Evolutionary conservation across 2,888 invertebrate species (phyloP), one percentile per base, ranked within the genome.

Genomic region (Schizaphis graminum): DNA sequence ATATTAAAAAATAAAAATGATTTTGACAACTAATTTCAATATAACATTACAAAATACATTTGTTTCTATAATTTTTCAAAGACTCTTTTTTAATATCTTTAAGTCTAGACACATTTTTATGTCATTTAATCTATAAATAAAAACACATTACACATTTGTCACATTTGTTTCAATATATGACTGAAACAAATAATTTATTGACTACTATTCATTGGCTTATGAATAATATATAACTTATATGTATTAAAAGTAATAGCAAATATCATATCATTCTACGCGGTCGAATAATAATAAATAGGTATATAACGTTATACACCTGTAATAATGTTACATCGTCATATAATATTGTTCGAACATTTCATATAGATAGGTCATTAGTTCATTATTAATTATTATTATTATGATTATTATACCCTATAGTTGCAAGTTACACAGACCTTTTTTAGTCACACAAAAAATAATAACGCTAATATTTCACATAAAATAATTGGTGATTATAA

Each of bases 401-500:
- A 77, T 67, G 13, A 4, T 67, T 67, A 16, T 67, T 35, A 67
- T n/a, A 67, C 26, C 28, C 61, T 61, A 26, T 61, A 67, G 35
- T 77, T 35, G 21, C 35, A 77, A 77, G 35, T 77, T 77, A 21
- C 77, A 21, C 35, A 8, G 35, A 77, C 35, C 7, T 35, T 77
- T 77, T 77, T 77, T 77, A 77, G 35, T 77, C 7, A 35, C 77
- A 77, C 35, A 77, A 77, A 77, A 77, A 77, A 35, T 21, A 77
- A 35, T 77, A 77, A 35, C 35, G 35, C 35, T 77, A 77, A 77
- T 77, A 77, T 77, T 77, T 77, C 77, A 35, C 77, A 77, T 35
- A 21, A 77, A 77, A 35, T 77, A 77, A 77, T 77, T 77, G 77
- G 35, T 77, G 77, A 77, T 35, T 77, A 77, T 77, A 77, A 77